A percentile compares a stretch with the other conserved stretches of the same genome.
These are phyloP conservation scores for Lichenostomus cassidix DNA, from an alignment of 2,113 vertebrate species.

Conservation along the genomic window DNA sequence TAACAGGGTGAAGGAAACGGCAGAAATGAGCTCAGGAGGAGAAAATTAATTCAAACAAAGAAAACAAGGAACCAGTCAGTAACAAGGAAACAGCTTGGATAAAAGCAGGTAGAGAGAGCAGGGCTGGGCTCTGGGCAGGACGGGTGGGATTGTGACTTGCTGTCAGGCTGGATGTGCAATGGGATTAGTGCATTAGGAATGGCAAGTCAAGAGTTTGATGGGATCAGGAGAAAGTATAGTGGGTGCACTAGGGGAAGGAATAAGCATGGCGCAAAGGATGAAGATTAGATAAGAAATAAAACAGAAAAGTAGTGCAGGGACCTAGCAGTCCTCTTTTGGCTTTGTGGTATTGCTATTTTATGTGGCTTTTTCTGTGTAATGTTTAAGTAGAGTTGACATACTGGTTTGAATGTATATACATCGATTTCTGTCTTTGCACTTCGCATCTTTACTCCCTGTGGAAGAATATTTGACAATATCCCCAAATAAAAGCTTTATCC, in stretches of 20 bases:
- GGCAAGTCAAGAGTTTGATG: neutral
- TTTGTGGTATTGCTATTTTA: neutral
- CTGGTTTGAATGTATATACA: neutral
- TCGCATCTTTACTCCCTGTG: neutral
- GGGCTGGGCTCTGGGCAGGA: neutral
- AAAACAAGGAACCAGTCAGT: neutral
- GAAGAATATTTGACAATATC: neutral
- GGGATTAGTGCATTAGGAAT: neutral
- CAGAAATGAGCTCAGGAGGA: neutral
- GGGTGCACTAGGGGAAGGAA: neutral
- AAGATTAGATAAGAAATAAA: neutral
- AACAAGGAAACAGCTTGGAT: neutral
- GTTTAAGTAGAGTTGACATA: neutral
- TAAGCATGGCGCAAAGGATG: neutral
- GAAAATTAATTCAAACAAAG: neutral
- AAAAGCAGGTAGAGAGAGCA: neutral
- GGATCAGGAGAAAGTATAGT: constrained; percentile 1
- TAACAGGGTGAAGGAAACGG: neutral
- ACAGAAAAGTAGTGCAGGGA: neutral
- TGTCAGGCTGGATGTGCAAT: neutral
- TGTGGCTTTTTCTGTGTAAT: neutral
- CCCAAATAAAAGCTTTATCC: neutral
- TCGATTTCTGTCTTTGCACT: neutral
- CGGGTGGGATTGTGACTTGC: neutral
- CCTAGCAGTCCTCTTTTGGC: neutral